Base-by-base conservation (phyloP, 64 coral and sea anemone genomes). In the Cladopsammia gracilis region DNA sequence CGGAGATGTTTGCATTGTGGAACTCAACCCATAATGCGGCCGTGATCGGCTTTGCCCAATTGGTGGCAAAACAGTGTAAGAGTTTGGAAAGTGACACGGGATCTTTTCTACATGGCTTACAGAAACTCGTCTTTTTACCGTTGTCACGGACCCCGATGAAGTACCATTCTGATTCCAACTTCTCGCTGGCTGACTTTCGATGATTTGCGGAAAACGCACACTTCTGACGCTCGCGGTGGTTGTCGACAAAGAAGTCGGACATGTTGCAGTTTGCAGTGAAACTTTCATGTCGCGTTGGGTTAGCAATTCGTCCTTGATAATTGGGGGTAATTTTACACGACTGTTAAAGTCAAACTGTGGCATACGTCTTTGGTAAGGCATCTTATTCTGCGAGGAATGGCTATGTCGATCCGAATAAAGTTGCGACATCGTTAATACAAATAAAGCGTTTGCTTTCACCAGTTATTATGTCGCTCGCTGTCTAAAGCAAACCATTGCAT, bases 281-380 rank as follows among this genome's bases (percentile, higher is more conserved):
- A 12, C 44, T 71, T 64, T 51, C 5, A 34, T 83, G 13, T 48
- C 68, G 19, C 88, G 79, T 7, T 77, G 57, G 73, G 79, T 57
- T 11, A 89, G 56, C 45, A 82, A 73, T 53, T 89, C 88, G 49
- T 94, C 81, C 15, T 26, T 67, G 1, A 73, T 94, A 84, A 94
- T 94, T 59, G 92, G 92, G 12, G 92, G 92, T 15, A 94, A 88
- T 67, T 94, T 94, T 19, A 94, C 77, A 4, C 79, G 68, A 74
- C 69, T 67, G 65, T 68, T 94, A 16, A 94, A 64, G 26, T 70
- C 82, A 64, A 94, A 89, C 25, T 74, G 67, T 23, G 87, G 78
- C 1, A 76, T 43, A 25, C 18, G 19, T 49, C 62, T 84, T 6
- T 65, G 44, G 47, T 84, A 68, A 67, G 80, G 49, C 11, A 68